Evolutionary conservation across 2,113 vertebrate species (phyloP).

Genomic region (Oplegnathus fasciatus): DNA sequence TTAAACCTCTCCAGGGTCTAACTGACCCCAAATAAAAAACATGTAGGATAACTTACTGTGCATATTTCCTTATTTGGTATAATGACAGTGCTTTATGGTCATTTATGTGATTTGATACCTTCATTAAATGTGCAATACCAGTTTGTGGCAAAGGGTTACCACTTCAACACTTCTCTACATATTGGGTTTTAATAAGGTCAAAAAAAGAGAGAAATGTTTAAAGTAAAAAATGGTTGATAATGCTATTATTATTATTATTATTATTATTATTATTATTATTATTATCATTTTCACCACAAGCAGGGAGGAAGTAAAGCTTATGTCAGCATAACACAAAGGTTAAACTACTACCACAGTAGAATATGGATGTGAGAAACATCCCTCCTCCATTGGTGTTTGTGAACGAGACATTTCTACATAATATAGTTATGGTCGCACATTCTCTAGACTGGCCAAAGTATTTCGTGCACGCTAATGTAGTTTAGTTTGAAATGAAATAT

Average conservation of each 20-base stretch:
- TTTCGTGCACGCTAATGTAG: slow-evolving; percentile 44
- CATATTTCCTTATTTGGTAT: not conserved
- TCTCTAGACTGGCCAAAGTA: slow-evolving; percentile 12
- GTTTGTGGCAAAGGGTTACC: not conserved
- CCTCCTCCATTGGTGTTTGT: not conserved
- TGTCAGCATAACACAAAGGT: not conserved
- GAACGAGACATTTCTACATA: not conserved
- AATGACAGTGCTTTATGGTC: too few relatives aligned
- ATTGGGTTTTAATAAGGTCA: not conserved
- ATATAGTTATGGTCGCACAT: slow-evolving; percentile 22
- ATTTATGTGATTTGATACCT: not conserved
- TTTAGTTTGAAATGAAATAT: slow-evolving; percentile 66
- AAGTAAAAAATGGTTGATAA: not conserved
- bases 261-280: too few relatives aligned
- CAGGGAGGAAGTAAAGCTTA: not conserved
- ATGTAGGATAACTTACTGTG: too few relatives aligned
- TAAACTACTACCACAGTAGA: not conserved
- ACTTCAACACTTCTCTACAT: not conserved
- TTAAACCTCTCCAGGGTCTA: too few relatives aligned
- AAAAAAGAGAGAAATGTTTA: not conserved
- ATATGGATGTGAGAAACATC: slow-evolving; percentile 4
- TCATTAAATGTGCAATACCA: not conserved
- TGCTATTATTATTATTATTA: not conserved
- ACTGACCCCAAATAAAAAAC: too few relatives aligned
- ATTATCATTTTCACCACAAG: not conserved